Evolutionary conservation across 2,797 vertebrate genomes (phyloP).

Genomic region (Hippopotamyrus pictus): DNA sequence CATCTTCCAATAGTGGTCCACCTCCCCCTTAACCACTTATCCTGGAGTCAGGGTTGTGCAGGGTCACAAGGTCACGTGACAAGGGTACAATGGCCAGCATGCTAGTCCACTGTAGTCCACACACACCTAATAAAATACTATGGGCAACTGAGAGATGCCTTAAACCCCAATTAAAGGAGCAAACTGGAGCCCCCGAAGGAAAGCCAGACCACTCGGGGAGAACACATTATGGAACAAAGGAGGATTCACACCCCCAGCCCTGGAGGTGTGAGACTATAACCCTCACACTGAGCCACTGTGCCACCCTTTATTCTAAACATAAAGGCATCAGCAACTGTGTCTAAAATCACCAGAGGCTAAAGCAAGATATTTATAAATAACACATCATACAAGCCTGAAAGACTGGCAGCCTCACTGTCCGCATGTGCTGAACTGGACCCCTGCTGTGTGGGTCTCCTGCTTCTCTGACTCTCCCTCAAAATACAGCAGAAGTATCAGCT

Average conservation of each 20-base stretch:
- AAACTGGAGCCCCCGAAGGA: not conserved
- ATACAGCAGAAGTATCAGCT: not conserved
- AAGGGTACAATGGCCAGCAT: not conserved
- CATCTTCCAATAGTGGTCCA: not conserved
- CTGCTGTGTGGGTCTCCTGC: not conserved
- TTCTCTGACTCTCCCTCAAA: not conserved
- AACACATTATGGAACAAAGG: not conserved
- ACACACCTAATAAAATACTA: not conserved
- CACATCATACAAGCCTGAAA: not conserved
- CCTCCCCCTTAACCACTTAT: not conserved
- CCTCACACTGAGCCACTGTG: not conserved
- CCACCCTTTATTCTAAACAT: conserved; percentile 6
- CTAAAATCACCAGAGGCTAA: conserved; percentile 1
- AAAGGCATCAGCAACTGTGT: conserved; percentile 27
- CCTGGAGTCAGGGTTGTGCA: not conserved
- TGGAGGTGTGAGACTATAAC: not conserved
- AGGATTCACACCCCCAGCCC: not conserved
- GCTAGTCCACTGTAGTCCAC: not conserved
- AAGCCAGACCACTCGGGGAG: not conserved
- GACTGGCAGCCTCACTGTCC: not conserved
- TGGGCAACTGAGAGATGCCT: not conserved
- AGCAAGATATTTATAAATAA: conserved; percentile 23
- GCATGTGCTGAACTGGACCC: conserved; percentile 20
- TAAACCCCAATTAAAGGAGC: not conserved
- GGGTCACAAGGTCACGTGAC: not conserved